Conservation (phyloP, 1,140 invertebrate species). For the Drosophila athabasca region DNA sequence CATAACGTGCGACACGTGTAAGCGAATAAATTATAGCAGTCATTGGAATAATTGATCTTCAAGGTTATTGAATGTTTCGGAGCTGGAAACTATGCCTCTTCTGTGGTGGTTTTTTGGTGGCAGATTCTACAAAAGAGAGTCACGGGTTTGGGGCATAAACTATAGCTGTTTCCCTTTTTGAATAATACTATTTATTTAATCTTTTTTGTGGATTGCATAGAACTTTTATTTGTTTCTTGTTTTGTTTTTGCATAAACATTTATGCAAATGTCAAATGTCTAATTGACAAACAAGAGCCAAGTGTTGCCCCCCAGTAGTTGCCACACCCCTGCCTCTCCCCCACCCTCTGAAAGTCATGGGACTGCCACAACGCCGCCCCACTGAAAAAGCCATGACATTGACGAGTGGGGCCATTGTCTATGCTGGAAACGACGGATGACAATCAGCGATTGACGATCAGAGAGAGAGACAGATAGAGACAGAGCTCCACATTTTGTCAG, state of each 20-base stretch:
- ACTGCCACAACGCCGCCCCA: neutral
- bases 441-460: constrained; percentile 47
- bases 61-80: no score
- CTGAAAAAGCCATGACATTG: constrained; percentile 48
- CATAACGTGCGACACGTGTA: no score
- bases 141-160: constrained; percentile 5
- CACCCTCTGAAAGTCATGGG: neutral
- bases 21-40: no score
- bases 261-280: constrained; percentile 61
- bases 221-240: constrained; percentile 33
- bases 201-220: constrained; percentile 33
- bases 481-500: constrained; percentile 58
- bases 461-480: constrained; percentile 1
- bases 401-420: constrained; percentile 48
- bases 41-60: no score
- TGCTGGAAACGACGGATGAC: constrained; percentile 28
- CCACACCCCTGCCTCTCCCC: neutral
- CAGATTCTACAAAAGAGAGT: neutral
- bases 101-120: neutral
- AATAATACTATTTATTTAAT: constrained; percentile 45
- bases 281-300: constrained; percentile 59
- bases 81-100: no score
- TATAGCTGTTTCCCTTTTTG: constrained; percentile 33
- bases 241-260: constrained; percentile 56
- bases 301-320: constrained; percentile 25